Evolutionary conservation across 2,113 vertebrate genomes (phyloP), one percentile per base, ranked within the genome.

Genomic region (Microtus pennsylvanicus): DNA sequence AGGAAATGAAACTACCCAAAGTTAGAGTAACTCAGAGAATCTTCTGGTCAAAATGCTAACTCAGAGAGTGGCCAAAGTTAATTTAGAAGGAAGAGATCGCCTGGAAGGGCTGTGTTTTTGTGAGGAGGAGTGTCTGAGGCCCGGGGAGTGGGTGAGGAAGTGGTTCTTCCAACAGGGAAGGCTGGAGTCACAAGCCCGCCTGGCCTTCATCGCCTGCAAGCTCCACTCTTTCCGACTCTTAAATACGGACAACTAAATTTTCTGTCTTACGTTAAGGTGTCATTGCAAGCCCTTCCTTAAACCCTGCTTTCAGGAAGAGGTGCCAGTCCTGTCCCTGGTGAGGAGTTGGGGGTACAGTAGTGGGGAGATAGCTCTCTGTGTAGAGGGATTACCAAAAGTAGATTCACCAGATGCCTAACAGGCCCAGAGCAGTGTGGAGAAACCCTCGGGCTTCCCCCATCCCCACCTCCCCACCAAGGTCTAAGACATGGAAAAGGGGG

Each of bases 101-200:
- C 35, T 2, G 24, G 28, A 88, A 78, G 72, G 30, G 21, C 50
- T 72, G 38, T 88, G 28, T 22, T 77, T n/a, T 42, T 28, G 16
- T 13, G 42, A 65, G 38, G 42, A 33, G 75, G 55, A 8, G 33
- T 35, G 13, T 7, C 0, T 63, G 52, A 93, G 38, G 47, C 4
- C 0, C 3, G 52, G 24, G 22, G 42, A 55, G 0, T n/a, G 47
- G 13, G 47, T n/a, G 21, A 70, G 35, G 52, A 50, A 21, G 12
- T 2, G 33, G 42, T 16, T 22, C 7, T 0, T 2, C 16, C n/a
- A 19, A 42, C 0, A 0, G 24, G 28, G 2, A 19, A 35, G 74
- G 4, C 14, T 2, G 5, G 38, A n/a, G 24, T 3, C 19, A 33
- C 45, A 82, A 67, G 75, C 70, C 75, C 17, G 21, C n/a, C 30